A percentile compares a stretch with the other conserved stretches of the same genome.
These are phyloP conservation scores for Meteorus colon DNA, from an alignment of 2,888 invertebrate species.

Conservation along the genomic window DNA sequence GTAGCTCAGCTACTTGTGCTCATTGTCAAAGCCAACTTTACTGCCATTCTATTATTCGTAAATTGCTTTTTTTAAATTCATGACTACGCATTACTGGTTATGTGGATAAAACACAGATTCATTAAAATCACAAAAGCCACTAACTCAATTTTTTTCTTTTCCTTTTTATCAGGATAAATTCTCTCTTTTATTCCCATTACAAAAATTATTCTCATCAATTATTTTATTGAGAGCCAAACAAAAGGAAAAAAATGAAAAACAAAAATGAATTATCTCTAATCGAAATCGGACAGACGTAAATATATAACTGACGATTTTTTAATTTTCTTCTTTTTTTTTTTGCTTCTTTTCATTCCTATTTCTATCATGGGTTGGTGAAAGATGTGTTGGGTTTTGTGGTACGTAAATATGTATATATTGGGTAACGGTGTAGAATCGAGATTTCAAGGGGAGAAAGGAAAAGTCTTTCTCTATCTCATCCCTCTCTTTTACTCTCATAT, in stretches of 20 bases:
- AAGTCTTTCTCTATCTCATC: slow-evolving; percentile 14
- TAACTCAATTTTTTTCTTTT: too few relatives aligned
- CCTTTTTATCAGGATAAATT: too few relatives aligned
- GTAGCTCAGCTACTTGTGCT: slow-evolving; percentile 27
- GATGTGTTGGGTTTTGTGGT: slow-evolving; percentile 4
- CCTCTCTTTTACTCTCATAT: slow-evolving; percentile 35
- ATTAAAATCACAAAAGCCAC: too few relatives aligned
- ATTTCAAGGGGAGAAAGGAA: slow-evolving; percentile 8
- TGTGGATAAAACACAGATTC: too few relatives aligned
- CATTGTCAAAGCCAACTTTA: slow-evolving; percentile 22
- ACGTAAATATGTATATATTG: slow-evolving; percentile 10
- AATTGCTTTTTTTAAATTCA: slow-evolving; percentile 70
- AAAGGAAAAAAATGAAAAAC: neutral
- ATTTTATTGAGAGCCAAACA: neutral
- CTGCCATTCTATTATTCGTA: slow-evolving; percentile 67
- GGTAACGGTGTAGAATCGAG: slow-evolving; percentile 21
- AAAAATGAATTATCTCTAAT: neutral
- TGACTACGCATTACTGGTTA: slow-evolving; percentile 52
- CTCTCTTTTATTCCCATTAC: neutral
- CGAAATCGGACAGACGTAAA: neutral
- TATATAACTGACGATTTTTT: neutral
- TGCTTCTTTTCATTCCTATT: neutral
- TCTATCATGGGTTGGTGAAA: neutral
- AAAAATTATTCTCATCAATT: neutral
- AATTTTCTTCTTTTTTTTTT: neutral